Base-by-base conservation (phyloP, 2,797 vertebrate genomes). In the Coracias cyanogaster region DNA sequence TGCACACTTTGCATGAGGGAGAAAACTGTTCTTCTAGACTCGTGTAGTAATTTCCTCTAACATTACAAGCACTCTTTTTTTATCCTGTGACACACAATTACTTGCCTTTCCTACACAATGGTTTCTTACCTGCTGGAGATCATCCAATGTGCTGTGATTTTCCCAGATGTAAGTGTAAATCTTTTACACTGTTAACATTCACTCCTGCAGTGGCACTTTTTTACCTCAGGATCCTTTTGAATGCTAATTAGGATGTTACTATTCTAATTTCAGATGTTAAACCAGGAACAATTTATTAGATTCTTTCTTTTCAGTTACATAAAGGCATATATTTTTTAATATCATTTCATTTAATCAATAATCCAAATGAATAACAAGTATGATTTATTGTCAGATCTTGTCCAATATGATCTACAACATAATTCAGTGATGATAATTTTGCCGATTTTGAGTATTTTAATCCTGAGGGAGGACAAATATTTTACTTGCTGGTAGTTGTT, bases 111-210 rank as follows among this genome's bases (percentile, higher is more conserved):
- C 45, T 60, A 71, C 41, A 70, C 33, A 58, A 65, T 71, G 33
- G 51, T 71, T 94, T 92, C 78, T 70, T 76, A 92, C 84, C 93
- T 93, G 73, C 58, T 95, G 90, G 84, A 94, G 92, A 49, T 93
- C 86, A 85, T 93, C 92, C 91, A 93, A 12, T n/a, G 61, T 79
- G 41, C 83, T 12, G 20, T 86, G 86, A 77, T 66, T 94, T 90
- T 77, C 48, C 43, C 86, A 94, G 60, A 58, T 86, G 62, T 61
- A 83, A 93, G 90, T 41, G 82, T 89, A 91, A 96, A 94, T 90
- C 84, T 95, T 91, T 88, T 82, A 81, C 89, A 67, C 55, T 49
- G 33, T 82, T 94, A 88, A 45, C 85, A 90, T 93, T 91, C 49
- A 57, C 25, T 95, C 58, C 90, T 83, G 45, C 57, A 90, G 58